Percentiles rank a stretch among this genome's conserved stretches.
phyloP scores from a whole-genome alignment of 2,113 vertebrate species.

The Zosterops borbonicus region DNA sequence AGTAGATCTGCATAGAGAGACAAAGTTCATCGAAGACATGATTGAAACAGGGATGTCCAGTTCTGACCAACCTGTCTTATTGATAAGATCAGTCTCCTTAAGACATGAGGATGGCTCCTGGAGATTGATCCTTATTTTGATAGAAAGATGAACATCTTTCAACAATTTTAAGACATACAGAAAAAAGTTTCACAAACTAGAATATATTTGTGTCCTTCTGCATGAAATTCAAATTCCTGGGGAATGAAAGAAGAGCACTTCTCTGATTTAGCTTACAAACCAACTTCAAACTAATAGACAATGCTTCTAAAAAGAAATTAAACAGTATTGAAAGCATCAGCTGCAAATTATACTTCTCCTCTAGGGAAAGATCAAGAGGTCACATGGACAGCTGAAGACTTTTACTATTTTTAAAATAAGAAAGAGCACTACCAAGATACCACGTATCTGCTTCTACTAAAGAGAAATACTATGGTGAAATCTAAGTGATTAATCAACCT shows the following conservation, averaged over 20 bases:
- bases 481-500: background rate
- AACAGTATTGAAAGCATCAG: background rate
- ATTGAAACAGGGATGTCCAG: background rate
- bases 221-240: background rate
- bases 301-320: background rate
- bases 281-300: background rate
- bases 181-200: background rate
- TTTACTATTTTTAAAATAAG: background rate
- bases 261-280: background rate
- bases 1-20: background rate
- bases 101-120: background rate
- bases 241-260: background rate
- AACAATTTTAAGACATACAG: background rate
- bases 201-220: background rate
- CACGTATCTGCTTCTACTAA: background rate
- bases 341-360: background rate
- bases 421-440: background rate
- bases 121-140: background rate
- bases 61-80: background rate
- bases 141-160: background rate
- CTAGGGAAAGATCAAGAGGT: background rate
- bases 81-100: background rate
- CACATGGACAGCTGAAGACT: background rate
- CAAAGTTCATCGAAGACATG: background rate
- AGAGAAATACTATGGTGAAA: background rate